phyloP scores from a whole-genome alignment of 2,113 vertebrate genomes.

The Saimiri boliviensis region DNA sequence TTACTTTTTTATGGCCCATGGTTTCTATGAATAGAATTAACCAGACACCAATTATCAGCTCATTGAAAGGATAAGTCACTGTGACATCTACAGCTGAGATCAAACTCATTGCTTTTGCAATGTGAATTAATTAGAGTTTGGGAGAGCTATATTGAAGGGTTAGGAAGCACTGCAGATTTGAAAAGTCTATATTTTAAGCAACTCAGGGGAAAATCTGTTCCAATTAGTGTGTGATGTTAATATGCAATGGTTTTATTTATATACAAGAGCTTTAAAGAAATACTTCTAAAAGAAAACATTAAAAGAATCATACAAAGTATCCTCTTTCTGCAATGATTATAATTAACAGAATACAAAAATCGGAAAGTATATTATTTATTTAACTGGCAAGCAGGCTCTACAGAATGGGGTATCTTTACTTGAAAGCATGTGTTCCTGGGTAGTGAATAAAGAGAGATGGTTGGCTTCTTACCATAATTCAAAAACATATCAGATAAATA shows the following conservation, averaged over 20 bases:
- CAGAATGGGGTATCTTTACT: conserved; percentile 73
- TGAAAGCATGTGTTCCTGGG: conserved; percentile 76
- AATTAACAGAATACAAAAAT: conserved; percentile 69
- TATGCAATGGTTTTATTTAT: conserved; percentile 58
- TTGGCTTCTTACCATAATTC: conserved; percentile 77
- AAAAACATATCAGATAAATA: conserved; percentile 83
- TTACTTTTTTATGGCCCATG: conserved; percentile 61
- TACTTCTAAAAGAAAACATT: conserved; percentile 60
- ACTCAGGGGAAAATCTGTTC: conserved; percentile 54
- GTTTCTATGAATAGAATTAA: conserved; percentile 73
- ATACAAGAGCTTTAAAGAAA: conserved; percentile 41
- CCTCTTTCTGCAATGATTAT: conserved; percentile 56
- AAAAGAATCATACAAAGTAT: conserved; percentile 32
- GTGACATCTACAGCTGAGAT: conserved; percentile 74
- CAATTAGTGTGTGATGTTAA: conserved; percentile 49
- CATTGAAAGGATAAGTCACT: conserved; percentile 70
- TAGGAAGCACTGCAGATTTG: conserved; percentile 61
- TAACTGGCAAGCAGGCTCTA: conserved; percentile 56
- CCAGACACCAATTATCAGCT: conserved; percentile 75
- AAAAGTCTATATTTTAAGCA: conserved; percentile 71
- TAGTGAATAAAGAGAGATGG: conserved; percentile 78
- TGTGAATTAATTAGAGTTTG: conserved; percentile 75
- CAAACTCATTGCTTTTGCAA: conserved; percentile 75
- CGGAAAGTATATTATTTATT: conserved; percentile 17
- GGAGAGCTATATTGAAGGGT: conserved; percentile 54